phyloP scores from a whole-genome alignment of 2,888 invertebrate genomes.

The Cotesia congregata region DNA sequence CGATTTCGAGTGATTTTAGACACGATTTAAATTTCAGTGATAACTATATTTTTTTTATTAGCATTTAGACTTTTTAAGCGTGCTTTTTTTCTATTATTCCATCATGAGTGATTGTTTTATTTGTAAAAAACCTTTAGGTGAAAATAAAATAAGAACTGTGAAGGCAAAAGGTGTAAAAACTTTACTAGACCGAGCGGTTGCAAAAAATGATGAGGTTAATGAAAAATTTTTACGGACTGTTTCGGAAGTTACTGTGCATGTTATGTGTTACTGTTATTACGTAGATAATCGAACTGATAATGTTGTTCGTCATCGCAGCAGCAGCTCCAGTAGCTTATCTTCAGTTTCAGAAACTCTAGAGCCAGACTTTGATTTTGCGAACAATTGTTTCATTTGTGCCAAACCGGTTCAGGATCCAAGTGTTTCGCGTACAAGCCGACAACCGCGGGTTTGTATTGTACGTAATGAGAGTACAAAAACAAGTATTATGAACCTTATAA shows the following conservation, averaged over 20 bases:
- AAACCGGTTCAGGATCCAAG: slow-evolving; percentile 4
- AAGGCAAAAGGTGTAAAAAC: slow-evolving; percentile 30
- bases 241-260: slow-evolving; percentile 15
- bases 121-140: slow-evolving; percentile 28
- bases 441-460: slow-evolving; percentile 13
- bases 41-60: not conserved
- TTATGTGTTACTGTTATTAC: slow-evolving; percentile 22
- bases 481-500: slow-evolving; percentile 15
- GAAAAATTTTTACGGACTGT: slow-evolving; percentile 13
- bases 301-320: slow-evolving; percentile 8
- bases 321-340: slow-evolving; percentile 6
- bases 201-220: slow-evolving; percentile 20
- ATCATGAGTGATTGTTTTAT: slow-evolving; percentile 27
- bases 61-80: slow-evolving; percentile 12
- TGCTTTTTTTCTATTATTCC: not conserved
- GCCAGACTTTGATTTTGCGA: slow-evolving; percentile 26
- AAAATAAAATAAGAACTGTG: slow-evolving; percentile 23
- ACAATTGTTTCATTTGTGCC: slow-evolving; percentile 34
- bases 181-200: slow-evolving; percentile 21
- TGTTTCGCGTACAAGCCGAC: slow-evolving; percentile 13
- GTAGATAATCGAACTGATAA: not conserved
- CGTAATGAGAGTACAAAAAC: slow-evolving; percentile 4
- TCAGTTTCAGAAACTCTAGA: slow-evolving; percentile 10
- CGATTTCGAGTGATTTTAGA: no score
- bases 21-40: not conserved